Evolutionary conservation across 2,888 invertebrate genomes (phyloP).

Genomic region (Mycogona germanica): DNA sequence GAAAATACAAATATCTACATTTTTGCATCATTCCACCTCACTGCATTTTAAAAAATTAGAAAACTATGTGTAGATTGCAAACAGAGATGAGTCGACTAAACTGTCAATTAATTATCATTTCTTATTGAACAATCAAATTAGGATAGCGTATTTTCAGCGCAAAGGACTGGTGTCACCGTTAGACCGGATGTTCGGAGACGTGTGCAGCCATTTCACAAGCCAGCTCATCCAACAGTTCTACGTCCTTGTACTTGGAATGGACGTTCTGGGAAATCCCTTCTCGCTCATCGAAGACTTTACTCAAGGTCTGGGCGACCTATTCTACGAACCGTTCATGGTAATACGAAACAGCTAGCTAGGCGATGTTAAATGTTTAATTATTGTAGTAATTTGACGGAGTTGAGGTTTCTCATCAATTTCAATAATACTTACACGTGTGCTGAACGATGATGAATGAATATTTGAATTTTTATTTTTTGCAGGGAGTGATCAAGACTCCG

Average conservation of each 20-base stretch:
- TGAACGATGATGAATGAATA: not conserved
- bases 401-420: not conserved
- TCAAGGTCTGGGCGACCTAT: constrained; percentile 45
- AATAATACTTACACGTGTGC: not conserved
- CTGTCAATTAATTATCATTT: no score
- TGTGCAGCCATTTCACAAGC: constrained; percentile 51
- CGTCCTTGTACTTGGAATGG: constrained; percentile 59
- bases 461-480: constrained; percentile 19
- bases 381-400: not conserved
- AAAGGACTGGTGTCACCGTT: constrained; percentile 33
- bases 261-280: constrained; percentile 69
- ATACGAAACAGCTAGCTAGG: constrained; percentile 21
- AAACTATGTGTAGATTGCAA: no score
- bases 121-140: no score
- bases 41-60: no score
- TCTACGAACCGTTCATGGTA: constrained; percentile 50
- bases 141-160: constrained; percentile 52
- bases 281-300: constrained; percentile 48
- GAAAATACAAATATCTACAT: no score
- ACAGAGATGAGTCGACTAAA: no score
- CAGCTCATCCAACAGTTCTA: constrained; percentile 69
- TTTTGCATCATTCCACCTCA: no score
- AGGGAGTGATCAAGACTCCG: constrained; percentile 38
- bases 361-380: not conserved
- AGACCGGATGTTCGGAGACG: constrained; percentile 41